phyloP scores from a whole-genome alignment of 2,888 invertebrate species.

The Agelastica alni region DNA sequence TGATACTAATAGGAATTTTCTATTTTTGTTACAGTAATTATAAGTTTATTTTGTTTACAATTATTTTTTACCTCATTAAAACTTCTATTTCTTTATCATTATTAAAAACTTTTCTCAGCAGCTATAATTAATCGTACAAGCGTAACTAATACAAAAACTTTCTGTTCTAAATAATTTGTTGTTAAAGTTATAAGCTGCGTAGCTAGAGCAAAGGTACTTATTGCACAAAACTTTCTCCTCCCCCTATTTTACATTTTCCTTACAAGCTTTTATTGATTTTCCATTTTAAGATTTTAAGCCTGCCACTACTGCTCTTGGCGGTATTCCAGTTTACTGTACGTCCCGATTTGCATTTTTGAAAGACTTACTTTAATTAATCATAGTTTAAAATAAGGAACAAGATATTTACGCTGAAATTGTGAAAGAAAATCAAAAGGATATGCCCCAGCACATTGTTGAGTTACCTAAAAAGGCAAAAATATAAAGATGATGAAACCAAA shows the following conservation, averaged over 20 bases:
- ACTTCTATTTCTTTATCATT: no score
- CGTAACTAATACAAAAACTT: not conserved
- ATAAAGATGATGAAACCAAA: no score
- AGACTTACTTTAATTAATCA: no score
- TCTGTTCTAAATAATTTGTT: not conserved
- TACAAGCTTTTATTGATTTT: slow-evolving; percentile 5
- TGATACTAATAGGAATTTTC: no score
- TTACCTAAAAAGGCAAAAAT: no score
- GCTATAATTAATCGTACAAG: not conserved
- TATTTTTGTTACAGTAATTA: no score
- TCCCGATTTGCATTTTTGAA: not conserved
- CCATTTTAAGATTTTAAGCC: slow-evolving; percentile 1
- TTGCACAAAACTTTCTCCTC: not conserved
- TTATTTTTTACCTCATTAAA: no score
- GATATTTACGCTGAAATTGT: no score
- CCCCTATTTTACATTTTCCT: slow-evolving; percentile 6
- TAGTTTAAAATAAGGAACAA: no score
- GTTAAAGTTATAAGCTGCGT: slow-evolving; percentile 1
- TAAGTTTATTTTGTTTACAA: no score
- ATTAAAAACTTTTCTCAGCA: not conserved
- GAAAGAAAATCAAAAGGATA: no score
- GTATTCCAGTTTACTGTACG: not conserved
- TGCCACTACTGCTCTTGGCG: not conserved
- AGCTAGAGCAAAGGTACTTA: not conserved
- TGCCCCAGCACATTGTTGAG: no score